These are phyloP conservation scores for Eupelmus urozonus DNA, from an alignment of 2,888 invertebrate genomes.

Conservation along the genomic window DNA sequence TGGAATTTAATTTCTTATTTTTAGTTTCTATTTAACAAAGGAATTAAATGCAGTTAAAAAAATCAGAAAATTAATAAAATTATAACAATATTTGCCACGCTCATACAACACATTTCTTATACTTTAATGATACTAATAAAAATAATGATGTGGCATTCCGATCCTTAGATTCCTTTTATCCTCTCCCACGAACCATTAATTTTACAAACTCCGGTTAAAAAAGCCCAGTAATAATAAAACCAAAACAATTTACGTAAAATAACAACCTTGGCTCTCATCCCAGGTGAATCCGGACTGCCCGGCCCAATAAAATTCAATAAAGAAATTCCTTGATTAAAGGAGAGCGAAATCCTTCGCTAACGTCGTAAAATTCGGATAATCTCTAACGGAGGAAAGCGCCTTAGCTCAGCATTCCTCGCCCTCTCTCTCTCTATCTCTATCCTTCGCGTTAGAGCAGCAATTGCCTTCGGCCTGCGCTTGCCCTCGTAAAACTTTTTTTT, in stretches of 20 bases:
- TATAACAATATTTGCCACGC: too few relatives aligned
- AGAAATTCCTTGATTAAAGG: conserved; percentile 45
- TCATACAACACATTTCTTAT: too few relatives aligned
- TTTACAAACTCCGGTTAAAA: background rate
- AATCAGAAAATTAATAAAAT: too few relatives aligned
- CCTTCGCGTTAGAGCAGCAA: conserved; percentile 10
- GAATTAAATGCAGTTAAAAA: too few relatives aligned
- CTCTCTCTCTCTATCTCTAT: background rate
- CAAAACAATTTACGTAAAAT: background rate
- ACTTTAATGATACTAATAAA: too few relatives aligned
- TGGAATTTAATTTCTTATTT: too few relatives aligned
- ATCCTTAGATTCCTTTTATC: too few relatives aligned
- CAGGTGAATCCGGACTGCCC: background rate
- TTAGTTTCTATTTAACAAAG: too few relatives aligned
- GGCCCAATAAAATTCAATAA: conserved; percentile 33
- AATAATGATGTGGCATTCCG: too few relatives aligned
- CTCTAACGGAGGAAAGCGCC: conserved; percentile 4
- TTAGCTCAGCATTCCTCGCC: conserved; percentile 17
- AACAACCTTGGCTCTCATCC: background rate
- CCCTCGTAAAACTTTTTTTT: conserved; percentile 31
- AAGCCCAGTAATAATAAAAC: background rate
- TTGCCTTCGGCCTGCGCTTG: conserved; percentile 12
- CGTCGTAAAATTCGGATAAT: conserved; percentile 35
- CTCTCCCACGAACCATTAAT: too few relatives aligned
- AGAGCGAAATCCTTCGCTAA: background rate